A percentile compares a stretch with the other conserved stretches of the same genome.
Evolutionary conservation across 1,140 invertebrate species (phyloP).

Genomic region (Drosophila kepulauana): DNA sequence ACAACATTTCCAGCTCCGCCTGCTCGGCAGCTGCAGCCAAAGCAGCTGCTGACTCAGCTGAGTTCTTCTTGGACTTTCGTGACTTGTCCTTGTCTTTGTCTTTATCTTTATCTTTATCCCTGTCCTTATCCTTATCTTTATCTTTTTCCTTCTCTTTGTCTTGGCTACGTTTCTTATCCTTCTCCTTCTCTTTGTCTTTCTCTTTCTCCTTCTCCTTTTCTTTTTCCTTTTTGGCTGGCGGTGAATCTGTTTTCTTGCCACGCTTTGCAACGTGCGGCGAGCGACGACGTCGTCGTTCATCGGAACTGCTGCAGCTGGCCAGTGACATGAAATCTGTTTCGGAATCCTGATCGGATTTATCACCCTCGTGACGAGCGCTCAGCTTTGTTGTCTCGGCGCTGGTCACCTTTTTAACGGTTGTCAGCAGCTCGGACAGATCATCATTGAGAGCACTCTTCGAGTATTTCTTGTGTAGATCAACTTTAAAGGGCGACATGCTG

Average conservation of each 20-base stretch:
- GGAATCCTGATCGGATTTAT: conserved; percentile 45
- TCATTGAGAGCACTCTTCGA: conserved; percentile 85
- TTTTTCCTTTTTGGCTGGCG: conserved; percentile 50
- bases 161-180: conserved; percentile 43
- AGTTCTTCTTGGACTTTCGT: conserved; percentile 65
- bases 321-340: conserved; percentile 74
- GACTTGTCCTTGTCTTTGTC: conserved; percentile 54
- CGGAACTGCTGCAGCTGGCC: conserved; percentile 56
- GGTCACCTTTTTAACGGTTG: conserved; percentile 76
- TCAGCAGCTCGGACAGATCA: conserved; percentile 79
- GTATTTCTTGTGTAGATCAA: conserved; percentile 85
- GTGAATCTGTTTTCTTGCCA: conserved; percentile 31
- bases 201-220: conserved; percentile 56
- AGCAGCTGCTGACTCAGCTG: conserved; percentile 65
- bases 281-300: conserved; percentile 31
- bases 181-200: conserved; percentile 50
- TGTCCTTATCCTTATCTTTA: conserved; percentile 41
- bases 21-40: conserved; percentile 69
- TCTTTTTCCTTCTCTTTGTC: conserved; percentile 25
- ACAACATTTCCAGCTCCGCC: conserved; percentile 72
- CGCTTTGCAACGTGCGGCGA: conserved; percentile 41
- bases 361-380: conserved; percentile 56
- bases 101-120: conserved; percentile 46
- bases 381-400: conserved; percentile 63
- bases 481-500: conserved; percentile 83